Conservation (phyloP, 2,888 invertebrate genomes). For the Isoperla grammatica region DNA sequence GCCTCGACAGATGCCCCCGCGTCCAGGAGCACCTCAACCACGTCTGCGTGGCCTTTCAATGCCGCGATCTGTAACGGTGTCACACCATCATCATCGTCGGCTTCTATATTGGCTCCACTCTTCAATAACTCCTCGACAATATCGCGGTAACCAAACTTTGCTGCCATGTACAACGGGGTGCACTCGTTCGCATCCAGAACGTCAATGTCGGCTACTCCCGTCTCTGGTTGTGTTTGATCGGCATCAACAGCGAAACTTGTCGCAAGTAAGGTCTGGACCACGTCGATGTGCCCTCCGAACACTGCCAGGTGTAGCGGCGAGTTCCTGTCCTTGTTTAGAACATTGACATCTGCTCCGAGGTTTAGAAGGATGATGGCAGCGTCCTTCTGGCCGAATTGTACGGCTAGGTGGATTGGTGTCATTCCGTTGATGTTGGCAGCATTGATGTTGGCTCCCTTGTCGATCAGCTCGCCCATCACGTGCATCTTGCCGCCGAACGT, state of each 20-base stretch:
- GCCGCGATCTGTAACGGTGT: conserved; percentile 26
- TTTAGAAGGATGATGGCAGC: too few species aligned
- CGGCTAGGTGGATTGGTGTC: conserved; percentile 3
- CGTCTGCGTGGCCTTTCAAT: conserved; percentile 11
- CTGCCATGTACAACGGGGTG: conserved; percentile 28
- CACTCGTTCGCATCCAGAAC: conserved; percentile 20
- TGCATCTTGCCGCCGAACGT: not conserved
- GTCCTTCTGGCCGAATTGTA: not conserved
- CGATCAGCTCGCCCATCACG: not conserved
- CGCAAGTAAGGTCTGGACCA: too few species aligned
- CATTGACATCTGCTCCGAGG: too few species aligned
- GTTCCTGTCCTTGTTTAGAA: too few species aligned
- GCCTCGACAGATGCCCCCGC: too few species aligned
- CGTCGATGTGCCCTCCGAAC: too few species aligned
- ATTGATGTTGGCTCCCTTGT: not conserved
- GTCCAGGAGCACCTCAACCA: conserved; percentile 5
- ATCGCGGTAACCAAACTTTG: conserved; percentile 21
- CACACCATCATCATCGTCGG: conserved; percentile 1
- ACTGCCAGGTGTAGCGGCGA: too few species aligned
- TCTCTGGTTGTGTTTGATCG: too few species aligned
- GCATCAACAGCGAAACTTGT: too few species aligned
- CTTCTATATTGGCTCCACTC: conserved; percentile 23
- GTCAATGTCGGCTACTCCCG: conserved; percentile 9
- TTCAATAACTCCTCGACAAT: conserved; percentile 19
- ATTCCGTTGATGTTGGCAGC: not conserved